phyloP scores from a whole-genome alignment of 2,113 vertebrate species.

The Oriolus oriolus region DNA sequence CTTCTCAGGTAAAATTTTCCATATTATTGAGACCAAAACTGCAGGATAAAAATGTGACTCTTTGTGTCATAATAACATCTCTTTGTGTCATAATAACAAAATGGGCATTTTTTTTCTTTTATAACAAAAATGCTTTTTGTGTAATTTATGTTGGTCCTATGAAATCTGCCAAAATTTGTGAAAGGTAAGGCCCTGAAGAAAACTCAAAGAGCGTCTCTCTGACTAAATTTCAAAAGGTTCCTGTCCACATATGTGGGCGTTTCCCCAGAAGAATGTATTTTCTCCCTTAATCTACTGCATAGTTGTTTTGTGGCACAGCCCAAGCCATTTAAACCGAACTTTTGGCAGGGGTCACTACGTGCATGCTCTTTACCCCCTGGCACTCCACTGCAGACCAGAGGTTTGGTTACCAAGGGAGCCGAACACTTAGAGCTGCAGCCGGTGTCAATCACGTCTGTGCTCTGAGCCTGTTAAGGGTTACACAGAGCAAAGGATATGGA shows the following conservation, averaged over 20 bases:
- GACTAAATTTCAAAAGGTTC: not conserved
- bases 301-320: not conserved
- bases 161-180: not conserved
- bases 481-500: not conserved
- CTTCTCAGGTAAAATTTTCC: not conserved
- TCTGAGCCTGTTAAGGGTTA: not conserved
- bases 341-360: not conserved
- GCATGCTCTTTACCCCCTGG: not conserved
- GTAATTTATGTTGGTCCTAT: not conserved
- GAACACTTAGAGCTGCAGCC: not conserved
- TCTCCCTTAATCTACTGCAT: not conserved
- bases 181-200: not conserved
- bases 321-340: not conserved
- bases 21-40: not conserved
- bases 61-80: not conserved
- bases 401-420: not conserved
- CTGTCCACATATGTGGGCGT: not conserved
- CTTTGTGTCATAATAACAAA: not conserved
- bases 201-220: not conserved
- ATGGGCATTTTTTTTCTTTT: not conserved
- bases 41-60: not conserved
- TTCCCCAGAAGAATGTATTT: not conserved
- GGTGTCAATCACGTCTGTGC: not conserved
- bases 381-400: not conserved
- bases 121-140: fast-evolving